Evolutionary conservation across 1,140 invertebrate genomes (phyloP), one percentile per base, ranked within the genome.

Genomic region (Acromyrmex charruanus): DNA sequence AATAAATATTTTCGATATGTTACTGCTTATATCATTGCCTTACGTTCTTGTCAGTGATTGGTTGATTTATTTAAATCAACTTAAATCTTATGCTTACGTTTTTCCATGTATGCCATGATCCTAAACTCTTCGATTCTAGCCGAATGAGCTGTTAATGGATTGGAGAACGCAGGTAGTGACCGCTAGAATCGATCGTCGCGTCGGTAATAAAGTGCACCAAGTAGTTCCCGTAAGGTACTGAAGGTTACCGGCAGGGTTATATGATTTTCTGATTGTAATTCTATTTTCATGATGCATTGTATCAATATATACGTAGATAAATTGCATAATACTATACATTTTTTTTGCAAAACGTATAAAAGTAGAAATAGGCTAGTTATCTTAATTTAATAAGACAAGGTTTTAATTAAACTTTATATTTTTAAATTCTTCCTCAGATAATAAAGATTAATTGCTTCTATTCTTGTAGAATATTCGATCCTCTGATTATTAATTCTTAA

Each of bases 181-280:
- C 58, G 65, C 31, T n/a, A 39, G 80, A 92, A 94, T 94, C 93
- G 92, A 94, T 94, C 88, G 88, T 69, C 86, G 68, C 58, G 94
- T 94, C 93, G 94, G 94, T 95, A 95, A 95, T 92, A 93, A 93
- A 91, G 93, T 84, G 89, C 91, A 80, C 91, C 77, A 63, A 88
- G 88, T 77, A 87, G 77, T 80, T 87, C 75, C 61, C 63, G 80
- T 90, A 90, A 89, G 87, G 69, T 63, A 86, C 14, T 61, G 61
- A 80, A 90, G 87, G 87, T 94, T 94, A 94, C 92, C 94, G 93
- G 93, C 92, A 87, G 93, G 91, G 90, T 66, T 87, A 35, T 44
- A 69, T 72, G 75, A 9, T 79, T 80, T 66, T 58, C 61, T 39
- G 28, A 80, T 87, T 63, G 58, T 39, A 35, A 39, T 51, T 69